Base-by-base conservation (phyloP, 2,797 vertebrate species). In the Miichthys miiuy region DNA sequence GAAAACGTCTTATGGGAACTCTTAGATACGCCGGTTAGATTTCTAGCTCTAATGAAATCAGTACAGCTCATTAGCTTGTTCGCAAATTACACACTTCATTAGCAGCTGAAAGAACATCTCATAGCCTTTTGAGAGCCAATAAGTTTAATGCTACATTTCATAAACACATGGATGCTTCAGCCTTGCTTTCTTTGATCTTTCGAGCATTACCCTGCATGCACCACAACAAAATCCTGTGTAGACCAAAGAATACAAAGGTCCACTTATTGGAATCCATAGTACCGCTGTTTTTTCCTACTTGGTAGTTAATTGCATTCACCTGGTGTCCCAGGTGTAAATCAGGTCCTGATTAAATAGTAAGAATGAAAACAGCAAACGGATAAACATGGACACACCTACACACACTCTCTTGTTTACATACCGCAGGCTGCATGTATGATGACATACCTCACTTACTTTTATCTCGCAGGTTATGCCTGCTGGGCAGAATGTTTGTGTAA, bases 71-170 rank as follows among this genome's bases (percentile, higher is more conserved):
- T 92, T 92, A 91, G 80, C 77, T 81, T 77, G 34, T 56, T 84
- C 38, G 52, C 64, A 85, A 72, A 90, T 93, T 85, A 89, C 86
- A 90, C 60, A 86, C 84, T 72, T 88, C 90, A 85, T 93, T 93
- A 86, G 71, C 44, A 72, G 60, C 44, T 64, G 78, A 81, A 89
- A 90, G 68, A 87, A 87, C 81, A 83, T 83, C 79, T 76, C 54
- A 77, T 21, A 79, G 85, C 38, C 51, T 70, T 46, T 76, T 81
- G 13, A 69, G 57, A 67, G 82, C 84, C 91, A 91, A 85, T 79
- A 72, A 67, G 57, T 72, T 72, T 81, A 72, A 83, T 71, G 65
- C 79, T 78, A 73, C 60, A 69, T 88, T 87, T 89, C 76, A 89
- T 80, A 80, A 85, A 88, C 81, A 87, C 50, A 52, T 54, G 57